Evolutionary conservation across 2,888 invertebrate species (phyloP).

Genomic region (Tigriopus californicus): DNA sequence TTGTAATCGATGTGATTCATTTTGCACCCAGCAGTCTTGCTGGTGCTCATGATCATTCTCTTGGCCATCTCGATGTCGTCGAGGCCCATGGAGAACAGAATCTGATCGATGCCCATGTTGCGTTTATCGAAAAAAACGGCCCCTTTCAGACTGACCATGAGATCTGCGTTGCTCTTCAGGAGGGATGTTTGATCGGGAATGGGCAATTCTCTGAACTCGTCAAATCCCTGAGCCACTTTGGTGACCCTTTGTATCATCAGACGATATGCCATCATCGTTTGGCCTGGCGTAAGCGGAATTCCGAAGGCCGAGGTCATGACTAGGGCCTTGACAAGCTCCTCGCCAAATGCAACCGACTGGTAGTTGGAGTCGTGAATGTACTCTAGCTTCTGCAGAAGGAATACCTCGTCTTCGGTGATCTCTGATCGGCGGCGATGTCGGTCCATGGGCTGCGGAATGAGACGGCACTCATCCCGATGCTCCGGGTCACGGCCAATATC

Average conservation of each 20-base stretch:
- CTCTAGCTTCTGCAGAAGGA: neutral
- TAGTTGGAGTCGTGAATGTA: neutral
- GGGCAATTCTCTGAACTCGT: neutral
- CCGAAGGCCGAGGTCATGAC: neutral
- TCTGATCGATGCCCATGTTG: neutral
- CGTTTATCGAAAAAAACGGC: conserved; percentile 7
- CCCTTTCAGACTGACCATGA: conserved; percentile 7
- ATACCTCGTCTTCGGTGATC: too few species aligned
- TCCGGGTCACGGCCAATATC: too few species aligned
- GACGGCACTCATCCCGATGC: too few species aligned
- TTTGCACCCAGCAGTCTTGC: neutral
- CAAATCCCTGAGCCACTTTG: neutral
- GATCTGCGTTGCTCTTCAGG: neutral
- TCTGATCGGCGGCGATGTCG: too few species aligned
- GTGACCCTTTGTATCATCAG: neutral
- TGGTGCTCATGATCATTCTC: neutral
- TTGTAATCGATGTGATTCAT: neutral
- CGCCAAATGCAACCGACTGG: conserved; percentile 8
- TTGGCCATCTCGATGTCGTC: neutral
- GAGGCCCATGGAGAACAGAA: neutral
- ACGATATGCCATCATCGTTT: neutral
- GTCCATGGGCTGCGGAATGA: too few species aligned
- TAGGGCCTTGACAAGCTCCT: conserved; percentile 3
- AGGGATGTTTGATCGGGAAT: neutral
- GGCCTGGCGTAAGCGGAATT: neutral